phyloP scores from a whole-genome alignment of 1,140 invertebrate species.

The Hetaerina americana region DNA sequence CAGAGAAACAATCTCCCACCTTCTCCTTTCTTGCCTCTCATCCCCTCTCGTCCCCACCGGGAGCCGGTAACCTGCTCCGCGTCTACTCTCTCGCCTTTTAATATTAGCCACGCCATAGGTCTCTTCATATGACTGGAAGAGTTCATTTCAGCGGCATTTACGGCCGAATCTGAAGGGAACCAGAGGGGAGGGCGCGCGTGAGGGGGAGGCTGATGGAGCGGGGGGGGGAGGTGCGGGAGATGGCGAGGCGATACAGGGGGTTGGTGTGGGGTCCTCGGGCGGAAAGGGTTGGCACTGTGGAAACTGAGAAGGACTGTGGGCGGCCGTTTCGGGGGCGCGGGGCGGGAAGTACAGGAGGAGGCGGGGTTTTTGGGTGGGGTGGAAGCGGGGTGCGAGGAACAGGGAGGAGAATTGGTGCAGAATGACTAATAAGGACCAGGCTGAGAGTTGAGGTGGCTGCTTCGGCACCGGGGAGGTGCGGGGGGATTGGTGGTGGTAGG shows the following conservation, averaged over 20 bases:
- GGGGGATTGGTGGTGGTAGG: not conserved
- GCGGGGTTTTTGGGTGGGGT: not conserved
- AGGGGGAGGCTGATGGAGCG: too few species aligned
- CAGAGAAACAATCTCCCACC: too few species aligned
- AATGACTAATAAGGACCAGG: not conserved
- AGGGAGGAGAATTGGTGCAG: not conserved
- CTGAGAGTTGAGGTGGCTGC: not conserved
- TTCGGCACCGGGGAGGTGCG: not conserved
- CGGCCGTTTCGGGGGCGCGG: too few species aligned
- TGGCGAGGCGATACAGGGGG: too few species aligned
- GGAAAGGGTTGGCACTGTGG: too few species aligned
- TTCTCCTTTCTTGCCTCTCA: not conserved
- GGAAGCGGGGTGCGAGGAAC: not conserved
- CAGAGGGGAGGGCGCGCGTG: too few species aligned
- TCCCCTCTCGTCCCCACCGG: not conserved
- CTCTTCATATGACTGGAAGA: not conserved
- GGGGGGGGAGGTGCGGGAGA: too few species aligned
- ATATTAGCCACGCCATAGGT: not conserved
- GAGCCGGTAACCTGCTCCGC: not conserved
- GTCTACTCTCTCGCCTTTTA: not conserved
- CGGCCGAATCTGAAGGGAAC: too few species aligned
- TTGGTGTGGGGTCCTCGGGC: too few species aligned
- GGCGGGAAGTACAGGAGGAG: not conserved
- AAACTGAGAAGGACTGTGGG: too few species aligned
- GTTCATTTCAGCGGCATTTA: not conserved